phyloP scores from a whole-genome alignment of 2,113 vertebrate species.

The Engystomops pustulosus region DNA sequence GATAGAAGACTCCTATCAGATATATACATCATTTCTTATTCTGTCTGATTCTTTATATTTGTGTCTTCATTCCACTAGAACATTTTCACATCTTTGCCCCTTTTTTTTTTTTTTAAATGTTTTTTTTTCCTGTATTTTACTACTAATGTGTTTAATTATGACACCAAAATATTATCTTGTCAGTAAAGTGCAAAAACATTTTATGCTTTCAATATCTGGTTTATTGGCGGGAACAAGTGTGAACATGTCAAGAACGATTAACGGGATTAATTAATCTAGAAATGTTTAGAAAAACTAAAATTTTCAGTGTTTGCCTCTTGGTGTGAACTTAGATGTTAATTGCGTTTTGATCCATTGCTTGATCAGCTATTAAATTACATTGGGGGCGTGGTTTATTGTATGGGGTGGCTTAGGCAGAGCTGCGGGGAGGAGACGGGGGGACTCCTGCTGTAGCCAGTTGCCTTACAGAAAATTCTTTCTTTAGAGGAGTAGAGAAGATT shows the following conservation, averaged over 20 bases:
- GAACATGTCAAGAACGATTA: too few species aligned
- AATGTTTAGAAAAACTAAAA: too few species aligned
- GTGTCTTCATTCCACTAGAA: background rate
- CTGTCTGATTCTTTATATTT: too few species aligned
- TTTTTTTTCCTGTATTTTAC: background rate
- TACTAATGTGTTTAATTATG: background rate
- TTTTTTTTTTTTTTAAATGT: background rate
- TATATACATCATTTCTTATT: too few species aligned
- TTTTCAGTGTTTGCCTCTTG: too few species aligned
- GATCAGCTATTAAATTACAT: background rate
- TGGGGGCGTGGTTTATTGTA: background rate
- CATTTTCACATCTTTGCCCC: background rate
- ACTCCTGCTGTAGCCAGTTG: background rate
- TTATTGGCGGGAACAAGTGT: background rate
- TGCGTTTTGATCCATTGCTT: too few species aligned
- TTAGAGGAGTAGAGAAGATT: too few species aligned
- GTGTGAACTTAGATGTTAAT: too few species aligned
- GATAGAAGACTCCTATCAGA: too few species aligned
- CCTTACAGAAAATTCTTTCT: background rate
- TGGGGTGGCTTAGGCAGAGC: background rate
- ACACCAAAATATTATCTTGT: background rate
- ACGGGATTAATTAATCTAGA: too few species aligned
- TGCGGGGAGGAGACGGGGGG: background rate
- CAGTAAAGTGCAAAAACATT: too few species aligned
- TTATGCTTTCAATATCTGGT: background rate